Percentiles rank a stretch among this genome's conserved stretches.
These are phyloP conservation scores for Triplophysa dalaica DNA, from an alignment of 2,113 vertebrate genomes.

Conservation along the genomic window DNA sequence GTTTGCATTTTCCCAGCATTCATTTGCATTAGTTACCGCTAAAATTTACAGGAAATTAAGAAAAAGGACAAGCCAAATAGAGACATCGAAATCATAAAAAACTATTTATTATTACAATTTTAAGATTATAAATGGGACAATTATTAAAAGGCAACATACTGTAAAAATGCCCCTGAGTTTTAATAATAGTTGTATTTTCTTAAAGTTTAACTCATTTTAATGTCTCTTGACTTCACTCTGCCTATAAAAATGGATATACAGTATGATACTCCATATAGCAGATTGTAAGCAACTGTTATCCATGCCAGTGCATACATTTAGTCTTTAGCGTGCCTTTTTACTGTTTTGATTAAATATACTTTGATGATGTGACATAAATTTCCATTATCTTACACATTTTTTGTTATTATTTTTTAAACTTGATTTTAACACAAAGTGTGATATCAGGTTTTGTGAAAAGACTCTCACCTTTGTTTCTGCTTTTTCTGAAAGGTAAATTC, in stretches of 20 bases:
- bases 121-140: background rate
- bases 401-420: no score
- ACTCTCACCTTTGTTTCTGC: background rate
- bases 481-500: background rate
- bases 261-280: background rate
- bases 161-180: background rate
- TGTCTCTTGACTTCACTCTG: background rate
- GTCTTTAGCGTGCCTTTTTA: background rate
- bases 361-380: background rate
- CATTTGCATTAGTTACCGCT: background rate
- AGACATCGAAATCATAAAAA: conserved; percentile 3
- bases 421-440: background rate
- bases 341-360: no score
- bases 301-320: background rate
- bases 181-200: background rate
- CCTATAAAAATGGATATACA: background rate
- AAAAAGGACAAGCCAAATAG: background rate
- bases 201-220: background rate
- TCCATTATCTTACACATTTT: no score
- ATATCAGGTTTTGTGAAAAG: background rate
- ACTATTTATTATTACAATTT: background rate
- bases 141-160: background rate
- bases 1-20: conserved; percentile 1
- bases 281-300: background rate
- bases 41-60: background rate